phyloP scores from a whole-genome alignment of 2,888 invertebrate species.

The Athalia cordata region DNA sequence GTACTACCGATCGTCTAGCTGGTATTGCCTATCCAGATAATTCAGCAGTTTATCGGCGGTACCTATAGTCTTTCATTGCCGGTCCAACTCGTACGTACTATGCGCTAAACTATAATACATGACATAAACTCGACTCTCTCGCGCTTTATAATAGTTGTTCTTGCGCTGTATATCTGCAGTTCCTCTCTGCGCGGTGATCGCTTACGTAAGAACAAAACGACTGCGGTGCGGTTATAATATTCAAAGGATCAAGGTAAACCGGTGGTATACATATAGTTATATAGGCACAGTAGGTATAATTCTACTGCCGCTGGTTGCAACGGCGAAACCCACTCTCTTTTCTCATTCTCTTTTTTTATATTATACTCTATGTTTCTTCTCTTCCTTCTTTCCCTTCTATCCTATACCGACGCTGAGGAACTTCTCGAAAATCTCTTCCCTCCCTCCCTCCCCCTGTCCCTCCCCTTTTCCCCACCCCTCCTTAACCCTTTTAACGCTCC shows the following conservation, averaged over 20 bases:
- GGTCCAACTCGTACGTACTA: too few relatives aligned
- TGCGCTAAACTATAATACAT: too few relatives aligned
- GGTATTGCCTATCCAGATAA: too few relatives aligned
- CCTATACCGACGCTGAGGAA: too few relatives aligned
- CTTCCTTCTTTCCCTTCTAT: too few relatives aligned
- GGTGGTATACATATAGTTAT: conserved; percentile 56
- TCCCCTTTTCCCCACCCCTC: not conserved
- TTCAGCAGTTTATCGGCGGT: too few relatives aligned
- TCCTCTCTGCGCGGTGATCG: conserved; percentile 4
- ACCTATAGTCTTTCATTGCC: too few relatives aligned
- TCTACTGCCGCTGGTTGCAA: not conserved
- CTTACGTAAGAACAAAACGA: conserved; percentile 65
- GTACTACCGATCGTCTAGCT: not conserved
- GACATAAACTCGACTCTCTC: not conserved
- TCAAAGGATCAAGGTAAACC: conserved; percentile 71
- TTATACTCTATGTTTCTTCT: too few relatives aligned
- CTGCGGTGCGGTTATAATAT: conserved; percentile 55
- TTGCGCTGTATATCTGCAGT: not conserved
- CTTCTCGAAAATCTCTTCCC: not conserved
- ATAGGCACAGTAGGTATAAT: not conserved
- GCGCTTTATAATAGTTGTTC: not conserved
- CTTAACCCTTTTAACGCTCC: not conserved
- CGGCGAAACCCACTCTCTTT: not conserved
- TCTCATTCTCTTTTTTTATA: not conserved
- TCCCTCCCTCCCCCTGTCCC: not conserved